Conservation (phyloP, 2,113 vertebrate species). For the Natator depressus region DNA sequence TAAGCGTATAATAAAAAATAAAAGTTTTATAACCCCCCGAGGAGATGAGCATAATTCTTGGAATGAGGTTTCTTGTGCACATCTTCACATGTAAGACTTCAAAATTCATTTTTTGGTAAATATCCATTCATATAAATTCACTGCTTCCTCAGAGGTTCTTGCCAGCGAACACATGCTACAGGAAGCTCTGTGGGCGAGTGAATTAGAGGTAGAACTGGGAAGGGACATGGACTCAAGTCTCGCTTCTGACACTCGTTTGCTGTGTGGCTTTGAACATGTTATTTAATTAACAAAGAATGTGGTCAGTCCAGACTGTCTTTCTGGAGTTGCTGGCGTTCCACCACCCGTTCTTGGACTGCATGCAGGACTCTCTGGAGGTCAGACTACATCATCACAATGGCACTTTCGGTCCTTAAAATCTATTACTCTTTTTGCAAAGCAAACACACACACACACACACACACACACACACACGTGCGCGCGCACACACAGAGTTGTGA, state of each 20-base stretch:
- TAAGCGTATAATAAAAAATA: neutral
- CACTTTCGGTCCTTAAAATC: neutral
- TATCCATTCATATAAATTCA: no score
- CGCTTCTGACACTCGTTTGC: accelerated
- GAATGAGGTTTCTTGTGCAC: neutral
- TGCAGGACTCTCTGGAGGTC: neutral
- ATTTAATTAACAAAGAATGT: neutral
- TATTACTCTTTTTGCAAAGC: neutral
- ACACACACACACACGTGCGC: no score
- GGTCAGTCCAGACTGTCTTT: accelerated
- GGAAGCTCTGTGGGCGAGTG: no score
- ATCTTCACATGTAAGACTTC: neutral
- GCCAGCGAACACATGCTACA: neutral
- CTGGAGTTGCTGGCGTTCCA: accelerated
- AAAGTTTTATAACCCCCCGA: neutral
- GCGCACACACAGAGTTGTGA: no score
- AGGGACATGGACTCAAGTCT: neutral
- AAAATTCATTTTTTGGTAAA: no score
- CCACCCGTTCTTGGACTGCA: neutral
- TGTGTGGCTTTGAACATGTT: neutral
- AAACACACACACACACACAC: no score
- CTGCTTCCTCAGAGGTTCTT: neutral
- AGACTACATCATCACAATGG: neutral
- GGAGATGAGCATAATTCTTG: neutral
- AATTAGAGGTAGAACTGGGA: neutral